phyloP scores from a whole-genome alignment of 2,113 vertebrate species.

The Boulengerochromis microlepis region DNA sequence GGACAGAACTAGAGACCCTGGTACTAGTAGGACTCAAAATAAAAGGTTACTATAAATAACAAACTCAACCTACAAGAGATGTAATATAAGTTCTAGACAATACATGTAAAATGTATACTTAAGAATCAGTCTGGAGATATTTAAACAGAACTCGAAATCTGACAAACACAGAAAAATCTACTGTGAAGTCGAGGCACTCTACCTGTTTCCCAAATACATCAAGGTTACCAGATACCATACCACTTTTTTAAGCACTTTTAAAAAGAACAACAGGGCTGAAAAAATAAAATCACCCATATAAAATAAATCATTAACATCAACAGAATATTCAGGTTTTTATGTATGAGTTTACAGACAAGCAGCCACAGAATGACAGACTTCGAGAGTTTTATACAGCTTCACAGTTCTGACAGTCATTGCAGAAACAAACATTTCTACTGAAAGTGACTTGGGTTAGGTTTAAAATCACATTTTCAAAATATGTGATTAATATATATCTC shows the following conservation, averaged over 20 bases:
- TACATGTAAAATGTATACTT: neutral
- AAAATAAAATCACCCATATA: neutral
- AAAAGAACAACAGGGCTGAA: neutral
- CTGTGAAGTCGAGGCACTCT: conserved; percentile 9
- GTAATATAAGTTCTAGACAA: neutral
- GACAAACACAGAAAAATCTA: neutral
- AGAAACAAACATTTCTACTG: neutral
- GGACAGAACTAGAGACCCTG: neutral
- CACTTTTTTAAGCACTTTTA: neutral
- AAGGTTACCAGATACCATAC: neutral
- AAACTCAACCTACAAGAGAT: neutral
- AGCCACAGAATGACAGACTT: conserved; percentile 26
- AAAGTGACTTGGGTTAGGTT: neutral
- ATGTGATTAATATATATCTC: neutral
- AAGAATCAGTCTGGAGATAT: neutral
- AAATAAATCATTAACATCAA: neutral
- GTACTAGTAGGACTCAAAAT: neutral
- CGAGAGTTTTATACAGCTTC: neutral
- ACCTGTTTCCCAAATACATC: conserved; percentile 32
- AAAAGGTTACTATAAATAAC: neutral
- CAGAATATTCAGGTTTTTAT: neutral
- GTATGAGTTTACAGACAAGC: neutral
- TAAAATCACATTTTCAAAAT: neutral
- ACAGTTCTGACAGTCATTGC: neutral
- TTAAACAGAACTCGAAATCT: neutral